Evolutionary conservation across 2,888 invertebrate genomes (phyloP), one percentile per base, ranked within the genome.

Genomic region (Eilema sororculum): DNA sequence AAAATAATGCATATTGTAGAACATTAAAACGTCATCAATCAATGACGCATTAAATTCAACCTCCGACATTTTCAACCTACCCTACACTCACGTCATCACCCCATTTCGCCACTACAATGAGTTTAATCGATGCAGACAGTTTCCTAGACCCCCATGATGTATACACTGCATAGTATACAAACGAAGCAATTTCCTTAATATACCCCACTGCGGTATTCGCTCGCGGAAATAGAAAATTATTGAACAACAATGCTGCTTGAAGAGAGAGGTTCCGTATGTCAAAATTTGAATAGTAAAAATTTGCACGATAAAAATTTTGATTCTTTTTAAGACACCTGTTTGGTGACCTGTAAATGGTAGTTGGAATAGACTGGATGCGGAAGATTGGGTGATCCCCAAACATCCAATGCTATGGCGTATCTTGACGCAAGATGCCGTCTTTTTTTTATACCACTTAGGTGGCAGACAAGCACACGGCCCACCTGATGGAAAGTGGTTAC

Each of bases 121-220:
- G 73, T 75, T 73, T 75, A 80, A 67, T 61, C 46, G 65, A 68
- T 78, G 71, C 78, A 66, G 30, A n/a, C 68, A 71, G 59, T 76
- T 57, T 65, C 1, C 6, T 20, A 28, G 57, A 58, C 62, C 41
- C 57, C 30, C 65, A 10, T 33, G n/a, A 28, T 64, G n/a, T 9
- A 52, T 12, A 64, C 6, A 10, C n/a, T n/a, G 52, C 52, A 41
- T 30, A 30, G n/a, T 56, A 56, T 33, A 37, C 16, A 41, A 52
- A 67, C 62, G 60, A 64, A 22, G 76, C 82, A 82, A 80, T 82
- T 80, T 80, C 82, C 82, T 79, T 78, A 80, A 82, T 72, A 82
- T 80, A 73, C 65, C 59, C 65, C 30, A 68, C 58, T 76, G 71
- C 74, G 74, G 46, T 69, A 52, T 60, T 74, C 61, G 41, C 33